Base-by-base conservation (phyloP, 2,113 vertebrate species). In the Pardalotus punctatus region DNA sequence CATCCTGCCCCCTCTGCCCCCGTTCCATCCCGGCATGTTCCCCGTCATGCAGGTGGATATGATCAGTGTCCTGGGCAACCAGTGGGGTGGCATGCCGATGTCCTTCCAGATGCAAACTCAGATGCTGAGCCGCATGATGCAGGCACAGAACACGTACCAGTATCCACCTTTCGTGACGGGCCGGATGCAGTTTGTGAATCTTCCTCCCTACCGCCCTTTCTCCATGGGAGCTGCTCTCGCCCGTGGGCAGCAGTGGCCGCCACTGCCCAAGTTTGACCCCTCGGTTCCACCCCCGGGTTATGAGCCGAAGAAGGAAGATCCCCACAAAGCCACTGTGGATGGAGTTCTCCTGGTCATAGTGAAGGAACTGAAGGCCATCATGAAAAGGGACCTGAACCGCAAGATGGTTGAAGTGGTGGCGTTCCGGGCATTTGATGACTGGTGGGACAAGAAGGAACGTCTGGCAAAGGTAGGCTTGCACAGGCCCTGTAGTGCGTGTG, bases 41-140 rank as follows among this genome's bases (percentile, higher is more conserved):
- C 98, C 99, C 0, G 97, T 99, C 97, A 98, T 99, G 98, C 99
- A 99, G 38, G 98, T 99, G 97, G 99, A 99, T 78, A 98, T 99
- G 96, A 99, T 99, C 94, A 99, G 98, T 10, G 98, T 99, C 87
- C 51, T 99, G 91, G 98, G 98, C 22, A 98, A 99, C 76, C 99
- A 99, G 96, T 99, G 99, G 99, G 99, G 98, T 3, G 98, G 98
- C 42, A 98, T 99, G 94, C 99, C 99, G 11, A 99, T 99, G 99
- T 99, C 99, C 91, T 99, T 99, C 97, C 99, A 99, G 97, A 99
- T 99, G 99, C 99, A 99, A 96, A 99, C 99, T 2, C 99, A 99
- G 98, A 99, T 99, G 99, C 94, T 99, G 95, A 99, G 99, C 97
- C 99, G 99, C 53, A 99, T 99, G 97, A 99, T 99, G 96, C 99